phyloP scores from a whole-genome alignment of 2,113 vertebrate species.

The Corythornis vintsioides region DNA sequence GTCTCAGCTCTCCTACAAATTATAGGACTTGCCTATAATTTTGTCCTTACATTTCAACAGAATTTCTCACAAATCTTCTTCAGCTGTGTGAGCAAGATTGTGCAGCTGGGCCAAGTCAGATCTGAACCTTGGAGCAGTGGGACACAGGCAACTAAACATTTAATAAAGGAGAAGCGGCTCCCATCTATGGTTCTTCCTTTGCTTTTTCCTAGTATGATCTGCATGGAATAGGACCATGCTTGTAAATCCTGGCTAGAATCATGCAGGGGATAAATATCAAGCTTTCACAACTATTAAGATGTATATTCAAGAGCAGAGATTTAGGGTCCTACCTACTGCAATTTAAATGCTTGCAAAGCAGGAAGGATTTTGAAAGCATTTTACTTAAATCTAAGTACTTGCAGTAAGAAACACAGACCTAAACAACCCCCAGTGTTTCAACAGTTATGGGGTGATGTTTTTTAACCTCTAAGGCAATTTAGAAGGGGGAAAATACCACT shows the following conservation, averaged over 20 bases:
- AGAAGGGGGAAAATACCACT: neutral
- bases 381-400: neutral
- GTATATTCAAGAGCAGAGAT: neutral
- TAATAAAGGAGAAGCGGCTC: neutral
- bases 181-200: neutral
- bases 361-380: neutral
- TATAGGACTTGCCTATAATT: neutral
- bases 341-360: neutral
- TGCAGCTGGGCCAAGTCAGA: neutral
- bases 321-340: neutral
- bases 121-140: neutral
- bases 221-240: neutral
- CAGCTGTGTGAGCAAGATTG: neutral
- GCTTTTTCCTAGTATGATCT: neutral
- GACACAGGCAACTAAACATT: neutral
- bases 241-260: neutral
- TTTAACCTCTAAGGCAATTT: neutral
- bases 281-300: neutral
- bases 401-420: neutral
- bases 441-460: neutral
- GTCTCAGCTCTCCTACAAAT: neutral
- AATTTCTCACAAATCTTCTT: neutral
- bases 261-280: neutral
- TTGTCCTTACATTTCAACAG: neutral
- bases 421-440: neutral